Percentiles rank a stretch among this genome's conserved stretches.
Conservation (phyloP, 2,888 invertebrate species). For the Dryobota labecula region DNA sequence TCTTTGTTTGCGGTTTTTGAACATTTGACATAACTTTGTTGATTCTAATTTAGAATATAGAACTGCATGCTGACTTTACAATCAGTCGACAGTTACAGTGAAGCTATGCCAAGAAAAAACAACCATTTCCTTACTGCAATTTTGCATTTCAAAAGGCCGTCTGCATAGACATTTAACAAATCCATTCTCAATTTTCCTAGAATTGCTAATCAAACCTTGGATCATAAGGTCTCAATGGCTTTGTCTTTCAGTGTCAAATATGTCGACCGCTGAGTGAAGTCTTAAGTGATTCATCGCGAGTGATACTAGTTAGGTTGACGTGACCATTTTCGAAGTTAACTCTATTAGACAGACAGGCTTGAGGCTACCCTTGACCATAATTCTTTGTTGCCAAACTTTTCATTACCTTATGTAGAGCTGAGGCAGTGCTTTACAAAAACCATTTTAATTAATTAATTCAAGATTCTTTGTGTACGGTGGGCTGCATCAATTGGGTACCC, state of each 20-base stretch:
- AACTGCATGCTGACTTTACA: neutral
- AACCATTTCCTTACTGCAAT: neutral
- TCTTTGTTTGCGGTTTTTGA: neutral
- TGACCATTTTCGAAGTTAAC: neutral
- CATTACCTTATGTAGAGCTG: neutral
- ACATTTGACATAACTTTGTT: neutral
- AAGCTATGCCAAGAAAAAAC: neutral
- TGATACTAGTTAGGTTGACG: neutral
- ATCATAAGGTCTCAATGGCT: neutral
- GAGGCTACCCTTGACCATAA: neutral
- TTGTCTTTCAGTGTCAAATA: conserved; percentile 6
- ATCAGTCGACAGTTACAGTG: neutral
- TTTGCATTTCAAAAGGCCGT: neutral
- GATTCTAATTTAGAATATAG: neutral
- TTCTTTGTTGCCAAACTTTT: conserved; percentile 9
- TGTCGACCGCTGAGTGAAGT: neutral
- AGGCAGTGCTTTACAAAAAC: neutral
- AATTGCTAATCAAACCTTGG: conserved; percentile 2
- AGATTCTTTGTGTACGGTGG: conserved; percentile 17
- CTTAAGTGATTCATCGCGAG: neutral
- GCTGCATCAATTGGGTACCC: too few relatives aligned
- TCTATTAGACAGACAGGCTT: neutral
- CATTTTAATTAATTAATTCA: neutral
- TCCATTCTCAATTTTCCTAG: neutral
- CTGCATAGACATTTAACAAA: neutral